Percentiles rank a stretch among this genome's conserved stretches.
These are phyloP conservation scores for Macaria notata DNA, from an alignment of 2,888 invertebrate genomes.

Conservation along the genomic window DNA sequence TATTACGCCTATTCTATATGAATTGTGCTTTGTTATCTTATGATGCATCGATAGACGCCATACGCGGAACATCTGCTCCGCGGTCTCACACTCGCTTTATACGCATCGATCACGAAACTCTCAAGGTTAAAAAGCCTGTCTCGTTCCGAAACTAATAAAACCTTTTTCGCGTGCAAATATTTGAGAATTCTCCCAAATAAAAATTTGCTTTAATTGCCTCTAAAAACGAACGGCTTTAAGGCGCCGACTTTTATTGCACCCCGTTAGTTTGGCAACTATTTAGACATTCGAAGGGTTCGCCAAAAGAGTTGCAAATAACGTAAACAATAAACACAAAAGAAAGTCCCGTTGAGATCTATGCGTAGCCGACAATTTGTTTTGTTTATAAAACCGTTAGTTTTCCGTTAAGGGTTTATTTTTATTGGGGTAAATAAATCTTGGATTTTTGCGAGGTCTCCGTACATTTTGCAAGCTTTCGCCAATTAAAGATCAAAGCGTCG, in stretches of 20 bases:
- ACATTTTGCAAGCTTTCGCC: slow-evolving; percentile 30
- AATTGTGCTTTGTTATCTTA: slow-evolving; percentile 34
- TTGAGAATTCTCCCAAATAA: slow-evolving; percentile 28
- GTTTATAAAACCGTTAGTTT: slow-evolving; percentile 49
- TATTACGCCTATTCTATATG: slow-evolving; percentile 40
- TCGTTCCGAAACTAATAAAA: slow-evolving; percentile 25
- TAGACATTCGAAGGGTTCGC: slow-evolving; percentile 53
- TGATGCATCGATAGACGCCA: slow-evolving; percentile 30
- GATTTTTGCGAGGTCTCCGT: slow-evolving; percentile 25
- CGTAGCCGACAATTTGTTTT: slow-evolving; percentile 44
- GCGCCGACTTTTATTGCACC: slow-evolving; percentile 52
- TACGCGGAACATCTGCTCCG: slow-evolving; percentile 28
- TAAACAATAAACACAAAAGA: slow-evolving; percentile 54
- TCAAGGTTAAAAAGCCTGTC: slow-evolving; percentile 22
- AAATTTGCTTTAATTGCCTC: slow-evolving; percentile 28
- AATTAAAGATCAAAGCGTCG: slow-evolving; percentile 28
- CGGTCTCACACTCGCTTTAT: slow-evolving; percentile 15
- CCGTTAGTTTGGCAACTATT: slow-evolving; percentile 47
- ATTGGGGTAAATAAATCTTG: slow-evolving; percentile 56
- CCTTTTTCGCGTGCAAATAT: slow-evolving; percentile 39
- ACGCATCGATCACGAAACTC: slow-evolving; percentile 16
- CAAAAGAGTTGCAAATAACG: slow-evolving; percentile 63
- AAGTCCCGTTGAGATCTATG: slow-evolving; percentile 41
- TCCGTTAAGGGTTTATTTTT: slow-evolving; percentile 55
- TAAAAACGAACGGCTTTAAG: slow-evolving; percentile 37